Conservation (phyloP, 2,797 vertebrate species). For the Anniella stebbinsi region DNA sequence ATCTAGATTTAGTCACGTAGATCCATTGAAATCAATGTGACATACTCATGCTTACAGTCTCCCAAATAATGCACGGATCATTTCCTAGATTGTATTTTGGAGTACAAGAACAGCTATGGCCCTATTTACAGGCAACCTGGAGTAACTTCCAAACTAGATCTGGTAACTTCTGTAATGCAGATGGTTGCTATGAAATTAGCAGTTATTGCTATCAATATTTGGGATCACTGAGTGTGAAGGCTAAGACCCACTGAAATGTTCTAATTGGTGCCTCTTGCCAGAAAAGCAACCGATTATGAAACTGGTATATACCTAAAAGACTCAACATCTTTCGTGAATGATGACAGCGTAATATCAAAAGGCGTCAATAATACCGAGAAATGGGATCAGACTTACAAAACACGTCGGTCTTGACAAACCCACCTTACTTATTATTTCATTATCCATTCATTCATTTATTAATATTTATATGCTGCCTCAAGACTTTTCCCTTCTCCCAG, state of each 20-base stretch:
- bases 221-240: not conserved
- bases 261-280: not conserved
- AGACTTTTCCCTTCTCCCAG: no score
- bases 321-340: not conserved
- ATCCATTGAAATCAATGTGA: no score
- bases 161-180: not conserved
- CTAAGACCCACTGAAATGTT: not conserved
- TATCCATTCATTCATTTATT: no score
- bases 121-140: no score
- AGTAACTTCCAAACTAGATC: no score
- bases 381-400: not conserved
- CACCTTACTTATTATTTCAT: not conserved
- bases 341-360: not conserved
- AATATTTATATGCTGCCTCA: no score
- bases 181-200: not conserved
- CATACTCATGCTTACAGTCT: no score
- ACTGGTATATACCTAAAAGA: not conserved
- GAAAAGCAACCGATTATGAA: conserved; percentile 11
- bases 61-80: no score
- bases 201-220: not conserved
- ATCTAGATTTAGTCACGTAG: no score
- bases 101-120: no score
- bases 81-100: no score
- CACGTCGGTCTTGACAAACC: not conserved
- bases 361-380: not conserved